Evolutionary conservation across 2,888 invertebrate species (phyloP), one percentile per base, ranked within the genome.

Genomic region (Ennomos quercinarius): DNA sequence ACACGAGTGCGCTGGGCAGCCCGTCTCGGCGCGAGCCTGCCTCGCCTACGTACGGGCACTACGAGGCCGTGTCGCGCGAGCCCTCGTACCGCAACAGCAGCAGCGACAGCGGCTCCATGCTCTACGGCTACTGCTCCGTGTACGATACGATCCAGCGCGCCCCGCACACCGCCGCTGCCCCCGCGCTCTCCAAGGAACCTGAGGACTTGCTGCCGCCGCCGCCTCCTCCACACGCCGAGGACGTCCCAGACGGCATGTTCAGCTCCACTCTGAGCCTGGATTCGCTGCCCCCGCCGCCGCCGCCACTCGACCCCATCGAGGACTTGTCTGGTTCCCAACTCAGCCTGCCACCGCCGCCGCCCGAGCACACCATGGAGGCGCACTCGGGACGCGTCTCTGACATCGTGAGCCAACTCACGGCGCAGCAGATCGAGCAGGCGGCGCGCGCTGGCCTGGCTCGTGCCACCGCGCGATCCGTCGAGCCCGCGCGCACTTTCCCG

Each of bases 261-360:
- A 94, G 96, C 52, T 96, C 96, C 0, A 96, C 95, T 10, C 87
- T 96, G 10, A 97, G 97, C 27, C 83, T 97, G 41, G 97, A 97
- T 71, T 96, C 96, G n/a, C 84, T 97, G 60, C 96, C 96, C 0
- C 97, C 96, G 11, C 97, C 97, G 0, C 96, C 96, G 0, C 97
- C 96, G 10, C 97, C 97, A 0, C 73, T 81, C 8, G 84, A 84
- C 13, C 63, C 96, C 94, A 46, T 83, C 11, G 89, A 90, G 47
- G 95, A 95, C 61, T 84, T 95, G 9, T 93, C 94, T 10, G 96
- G 96, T 5, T 96, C 96, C 8, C 95, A 95, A 74, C 84, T 96
- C 36, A 96, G 96, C 43, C 84, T 96, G 40, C 97, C 97, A 8
- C 97, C 96, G 9, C 96, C 96, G 0, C 96, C 96, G 1, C 93